A percentile compares a stretch with the other conserved stretches of the same genome.
Conservation (phyloP, 2,888 invertebrate species). For the Sepiola atlantica region DNA sequence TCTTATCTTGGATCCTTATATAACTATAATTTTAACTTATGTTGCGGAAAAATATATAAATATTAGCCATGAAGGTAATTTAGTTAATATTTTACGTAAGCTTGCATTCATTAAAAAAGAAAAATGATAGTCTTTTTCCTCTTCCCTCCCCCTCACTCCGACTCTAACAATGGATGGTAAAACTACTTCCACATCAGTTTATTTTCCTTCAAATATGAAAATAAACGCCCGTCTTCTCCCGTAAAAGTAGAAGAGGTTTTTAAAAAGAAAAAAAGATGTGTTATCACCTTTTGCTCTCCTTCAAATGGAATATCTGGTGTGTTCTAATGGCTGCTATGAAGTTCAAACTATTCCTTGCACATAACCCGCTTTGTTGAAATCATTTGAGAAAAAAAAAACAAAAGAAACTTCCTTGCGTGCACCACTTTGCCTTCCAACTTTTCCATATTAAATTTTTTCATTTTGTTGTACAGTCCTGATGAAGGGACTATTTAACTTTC, state of each 20-base stretch:
- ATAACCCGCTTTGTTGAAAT: conserved; percentile 23
- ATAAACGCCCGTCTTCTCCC: neutral
- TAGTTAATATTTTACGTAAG: neutral
- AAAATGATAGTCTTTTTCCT: neutral
- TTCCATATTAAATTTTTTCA: neutral
- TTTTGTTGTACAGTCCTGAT: neutral
- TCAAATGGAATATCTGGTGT: neutral
- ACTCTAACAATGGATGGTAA: neutral
- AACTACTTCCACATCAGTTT: neutral
- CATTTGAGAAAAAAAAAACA: neutral
- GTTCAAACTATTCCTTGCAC: conserved; percentile 21
- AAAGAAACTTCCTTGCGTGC: conserved; percentile 18
- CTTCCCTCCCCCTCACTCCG: neutral
- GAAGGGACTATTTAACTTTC: neutral
- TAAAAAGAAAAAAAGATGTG: neutral
- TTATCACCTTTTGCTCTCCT: neutral
- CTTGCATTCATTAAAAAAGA: neutral
- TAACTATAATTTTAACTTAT: conserved; percentile 13
- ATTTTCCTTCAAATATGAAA: neutral
- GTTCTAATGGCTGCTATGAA: conserved; percentile 32
- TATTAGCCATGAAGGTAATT: neutral
- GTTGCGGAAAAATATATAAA: neutral
- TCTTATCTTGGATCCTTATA: conserved; percentile 20
- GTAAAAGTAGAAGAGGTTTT: neutral
- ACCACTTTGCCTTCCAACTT: neutral